A percentile compares a stretch with the other conserved stretches of the same genome.
Evolutionary conservation across 2,113 vertebrate species (phyloP).

Genomic region (Pleuronectes platessa): DNA sequence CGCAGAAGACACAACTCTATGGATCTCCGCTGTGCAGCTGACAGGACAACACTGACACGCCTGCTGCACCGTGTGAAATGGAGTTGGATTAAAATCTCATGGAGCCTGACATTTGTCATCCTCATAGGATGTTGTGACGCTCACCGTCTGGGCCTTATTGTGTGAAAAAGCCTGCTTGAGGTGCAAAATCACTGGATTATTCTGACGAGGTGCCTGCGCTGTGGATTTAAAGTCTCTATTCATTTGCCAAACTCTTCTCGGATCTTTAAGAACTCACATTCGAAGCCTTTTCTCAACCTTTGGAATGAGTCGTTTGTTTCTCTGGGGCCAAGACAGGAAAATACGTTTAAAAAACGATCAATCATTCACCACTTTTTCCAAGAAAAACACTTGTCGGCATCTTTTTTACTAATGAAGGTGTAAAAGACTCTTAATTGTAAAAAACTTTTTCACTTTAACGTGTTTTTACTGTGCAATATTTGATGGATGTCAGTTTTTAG

Average conservation of each 20-base stretch:
- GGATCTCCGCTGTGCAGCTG: conserved; percentile 23
- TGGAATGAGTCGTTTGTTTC: conserved; percentile 18
- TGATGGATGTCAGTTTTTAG: conserved; percentile 52
- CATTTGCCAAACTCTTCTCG: conserved; percentile 62
- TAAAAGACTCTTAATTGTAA: conserved; percentile 29
- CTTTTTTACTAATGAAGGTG: conserved; percentile 37
- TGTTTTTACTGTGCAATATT: conserved; percentile 76
- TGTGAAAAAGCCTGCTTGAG: conserved; percentile 33
- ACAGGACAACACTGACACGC: conserved; percentile 6
- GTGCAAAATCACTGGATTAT: conserved; percentile 24
- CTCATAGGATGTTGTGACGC: conserved; percentile 26
- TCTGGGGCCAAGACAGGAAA: conserved; percentile 36
- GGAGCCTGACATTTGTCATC: conserved; percentile 26
- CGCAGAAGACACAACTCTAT: conserved; percentile 20
- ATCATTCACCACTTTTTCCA: conserved; percentile 20
- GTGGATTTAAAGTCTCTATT: conserved; percentile 32
- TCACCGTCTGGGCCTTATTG: neutral
- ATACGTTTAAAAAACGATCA: neutral
- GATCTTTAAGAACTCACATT: conserved; percentile 15
- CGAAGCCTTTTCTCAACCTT: conserved; percentile 35
- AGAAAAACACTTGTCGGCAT: conserved; percentile 18
- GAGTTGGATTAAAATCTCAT: conserved; percentile 11
- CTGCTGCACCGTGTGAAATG: conserved; percentile 11
- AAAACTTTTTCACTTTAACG: conserved; percentile 23
- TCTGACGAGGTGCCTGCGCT: conserved; percentile 9